Conservation (phyloP, 2,113 vertebrate genomes). For the Eulemur rufifrons region DNA sequence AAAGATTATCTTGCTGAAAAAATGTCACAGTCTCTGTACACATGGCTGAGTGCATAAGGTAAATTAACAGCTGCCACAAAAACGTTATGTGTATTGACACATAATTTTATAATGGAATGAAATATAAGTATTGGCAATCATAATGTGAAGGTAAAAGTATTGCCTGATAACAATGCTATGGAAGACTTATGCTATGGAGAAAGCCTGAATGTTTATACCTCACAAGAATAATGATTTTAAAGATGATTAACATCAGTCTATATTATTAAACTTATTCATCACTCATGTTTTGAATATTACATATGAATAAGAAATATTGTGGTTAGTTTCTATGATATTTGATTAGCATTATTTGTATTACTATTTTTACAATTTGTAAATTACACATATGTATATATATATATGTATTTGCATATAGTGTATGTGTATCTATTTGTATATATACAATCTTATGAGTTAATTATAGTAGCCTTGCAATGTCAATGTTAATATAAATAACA, state of each 20-base stretch:
- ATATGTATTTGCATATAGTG: not conserved
- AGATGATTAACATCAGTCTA: not conserved
- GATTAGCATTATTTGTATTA: not conserved
- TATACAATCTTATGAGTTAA: not conserved
- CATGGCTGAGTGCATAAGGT: not conserved
- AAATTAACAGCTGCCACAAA: not conserved
- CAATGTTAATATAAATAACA: not conserved
- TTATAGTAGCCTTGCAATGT: not conserved
- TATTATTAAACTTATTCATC: not conserved
- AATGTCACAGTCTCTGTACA: not conserved
- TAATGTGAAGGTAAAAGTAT: not conserved
- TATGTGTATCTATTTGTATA: not conserved
- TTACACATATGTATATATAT: not conserved
- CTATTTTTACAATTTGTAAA: not conserved
- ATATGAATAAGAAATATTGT: not conserved
- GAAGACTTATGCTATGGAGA: not conserved
- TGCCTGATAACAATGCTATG: not conserved
- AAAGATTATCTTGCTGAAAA: not conserved
- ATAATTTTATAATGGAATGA: not conserved
- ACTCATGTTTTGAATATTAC: not conserved
- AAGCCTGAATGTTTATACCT: not conserved
- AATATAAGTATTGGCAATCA: not conserved
- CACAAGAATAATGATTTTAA: not conserved
- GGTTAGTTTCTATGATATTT: not conserved
- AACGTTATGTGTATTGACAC: not conserved